Evolutionary conservation across 2,797 vertebrate genomes (phyloP), one percentile per base, ranked within the genome.

Genomic region (Astyanax mexicanus): DNA sequence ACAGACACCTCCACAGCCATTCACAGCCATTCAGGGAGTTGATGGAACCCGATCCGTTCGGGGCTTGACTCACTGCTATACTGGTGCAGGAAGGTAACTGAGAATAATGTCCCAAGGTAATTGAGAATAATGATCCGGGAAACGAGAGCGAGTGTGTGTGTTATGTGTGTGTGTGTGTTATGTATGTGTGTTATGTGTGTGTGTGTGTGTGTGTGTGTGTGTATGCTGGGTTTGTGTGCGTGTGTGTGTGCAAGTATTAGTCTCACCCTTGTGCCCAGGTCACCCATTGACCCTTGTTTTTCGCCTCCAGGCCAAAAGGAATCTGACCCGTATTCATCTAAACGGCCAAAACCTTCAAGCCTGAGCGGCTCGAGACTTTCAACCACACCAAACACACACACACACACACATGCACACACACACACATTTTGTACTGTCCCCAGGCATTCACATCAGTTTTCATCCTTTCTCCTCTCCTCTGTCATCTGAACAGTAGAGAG

Each of bases 91-190:
- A 45, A 78, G 62, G 76, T 72, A 47, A 78, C 49, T 27, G 62
- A 72, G 54, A 78, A 67, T 67, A 72, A 58, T 78, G 69, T 58
- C 76, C 76, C 72, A 51, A 72, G 69, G 69, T 72, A 66, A 72
- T 57, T 72, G 19, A 77, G 75, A 77, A 77, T 77, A 72, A 66
- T 77, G 68, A 72, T 77, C 58, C 55, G 40, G 57, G 21, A 32
- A 21, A 47, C 32, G 6, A 19, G 10, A 64, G 23, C 7, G 38
- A 44, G 38, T 15, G 61, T 27, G 62, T 0, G 19, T 12, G 58
- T 5, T n/a, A n/a, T 5, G 6, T 4, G n/a, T 1, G 19, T 11
- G 58, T 6, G 37, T 6, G 57, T 7, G 27, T 10, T 37, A 8
- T 3, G 68, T 65, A 21, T n/a, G n/a, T n/a, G n/a, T n/a, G n/a